Evolutionary conservation across 2,113 vertebrate species (phyloP).

Genomic region (Ploceus nigricollis): DNA sequence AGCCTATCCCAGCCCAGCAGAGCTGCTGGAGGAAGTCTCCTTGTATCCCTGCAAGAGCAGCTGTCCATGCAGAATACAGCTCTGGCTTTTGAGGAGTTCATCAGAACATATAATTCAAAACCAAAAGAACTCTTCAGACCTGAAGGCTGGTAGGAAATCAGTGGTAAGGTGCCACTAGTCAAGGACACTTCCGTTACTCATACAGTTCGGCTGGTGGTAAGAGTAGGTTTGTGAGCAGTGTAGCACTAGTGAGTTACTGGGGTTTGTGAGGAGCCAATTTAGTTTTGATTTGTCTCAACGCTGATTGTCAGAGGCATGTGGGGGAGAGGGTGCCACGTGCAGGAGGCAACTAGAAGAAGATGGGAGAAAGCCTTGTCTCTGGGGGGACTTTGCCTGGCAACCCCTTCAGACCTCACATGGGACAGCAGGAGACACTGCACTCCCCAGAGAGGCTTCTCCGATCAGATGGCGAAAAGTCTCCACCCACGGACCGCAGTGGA

Average conservation of each 20-base stretch:
- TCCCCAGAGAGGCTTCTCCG: neutral
- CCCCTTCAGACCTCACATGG: neutral
- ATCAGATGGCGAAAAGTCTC: neutral
- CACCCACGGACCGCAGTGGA: neutral
- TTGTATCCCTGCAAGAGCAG: neutral
- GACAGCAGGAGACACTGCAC: neutral
- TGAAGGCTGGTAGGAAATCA: neutral
- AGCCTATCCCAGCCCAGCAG: neutral
- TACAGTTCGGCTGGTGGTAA: neutral
- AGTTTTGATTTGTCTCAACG: neutral
- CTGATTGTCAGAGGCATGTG: neutral
- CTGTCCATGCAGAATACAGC: neutral
- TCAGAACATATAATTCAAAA: neutral
- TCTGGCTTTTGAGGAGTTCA: neutral
- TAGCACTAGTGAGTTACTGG: neutral
- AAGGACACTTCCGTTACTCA: neutral
- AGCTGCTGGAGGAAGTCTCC: neutral
- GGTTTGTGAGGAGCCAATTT: neutral
- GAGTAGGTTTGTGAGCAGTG: neutral
- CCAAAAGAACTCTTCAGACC: neutral
- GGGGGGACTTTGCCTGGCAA: neutral
- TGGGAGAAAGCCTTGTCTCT: neutral
- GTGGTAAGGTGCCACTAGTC: neutral
- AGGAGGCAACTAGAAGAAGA: neutral
- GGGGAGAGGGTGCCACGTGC: neutral